phyloP scores from a whole-genome alignment of 2,888 invertebrate genomes.

The Clitarchus hookeri region DNA sequence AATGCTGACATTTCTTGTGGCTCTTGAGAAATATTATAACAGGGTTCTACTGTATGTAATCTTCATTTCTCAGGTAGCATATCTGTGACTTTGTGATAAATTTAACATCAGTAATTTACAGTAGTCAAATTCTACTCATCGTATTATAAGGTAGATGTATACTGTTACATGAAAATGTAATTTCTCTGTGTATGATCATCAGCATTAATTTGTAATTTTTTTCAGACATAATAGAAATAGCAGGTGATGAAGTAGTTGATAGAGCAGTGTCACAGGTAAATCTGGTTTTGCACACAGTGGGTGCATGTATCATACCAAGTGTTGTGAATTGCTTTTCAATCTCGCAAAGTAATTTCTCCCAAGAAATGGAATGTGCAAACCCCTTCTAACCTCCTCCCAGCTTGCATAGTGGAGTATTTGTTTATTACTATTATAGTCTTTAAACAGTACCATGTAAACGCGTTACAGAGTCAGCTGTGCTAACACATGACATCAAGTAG shows the following conservation, averaged over 20 bases:
- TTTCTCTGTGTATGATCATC: not conserved
- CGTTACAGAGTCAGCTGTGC: not conserved
- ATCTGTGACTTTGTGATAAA: too few relatives aligned
- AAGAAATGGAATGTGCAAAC: not conserved
- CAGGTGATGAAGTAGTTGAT: conserved; percentile 6
- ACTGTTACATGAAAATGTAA: not conserved
- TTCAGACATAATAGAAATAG: conserved; percentile 1
- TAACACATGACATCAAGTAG: too few relatives aligned
- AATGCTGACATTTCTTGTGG: too few relatives aligned
- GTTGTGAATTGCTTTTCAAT: not conserved
- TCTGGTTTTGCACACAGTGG: not conserved
- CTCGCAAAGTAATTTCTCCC: not conserved
- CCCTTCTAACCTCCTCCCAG: not conserved
- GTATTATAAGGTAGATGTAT: not conserved
- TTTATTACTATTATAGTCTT: not conserved
- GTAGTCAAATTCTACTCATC: not conserved
- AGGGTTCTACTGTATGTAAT: too few relatives aligned
- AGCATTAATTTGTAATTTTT: conserved; percentile 10
- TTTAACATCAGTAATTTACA: too few relatives aligned
- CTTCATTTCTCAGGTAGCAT: too few relatives aligned
- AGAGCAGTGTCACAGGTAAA: conserved; percentile 6
- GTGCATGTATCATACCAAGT: not conserved
- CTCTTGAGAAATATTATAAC: too few relatives aligned
- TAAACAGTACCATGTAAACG: not conserved
- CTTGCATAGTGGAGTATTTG: not conserved